Base-by-base conservation (phyloP, 2,113 vertebrate genomes). In the Paramormyrops kingsleyae region DNA sequence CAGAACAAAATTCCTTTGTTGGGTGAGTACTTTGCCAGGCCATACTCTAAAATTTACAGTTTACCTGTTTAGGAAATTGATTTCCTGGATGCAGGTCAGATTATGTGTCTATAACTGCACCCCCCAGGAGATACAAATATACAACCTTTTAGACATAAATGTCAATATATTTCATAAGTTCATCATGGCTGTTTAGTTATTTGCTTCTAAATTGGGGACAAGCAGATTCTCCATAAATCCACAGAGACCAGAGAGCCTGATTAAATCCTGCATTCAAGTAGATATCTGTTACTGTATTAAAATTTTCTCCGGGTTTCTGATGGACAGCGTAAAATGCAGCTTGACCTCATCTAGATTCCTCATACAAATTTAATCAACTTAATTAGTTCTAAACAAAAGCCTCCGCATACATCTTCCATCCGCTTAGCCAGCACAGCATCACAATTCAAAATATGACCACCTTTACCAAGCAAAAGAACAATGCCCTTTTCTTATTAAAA, bases 1-100 rank as follows among this genome's bases (percentile, higher is more conserved):
- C 99, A 99, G 95, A 99, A 99, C 96, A 99, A 99, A 97, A 97
- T 99, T 56, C 99, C 99, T 91, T 95, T 99, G 93, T 95, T 99
- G 86, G 99, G 99, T 99, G 96, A 97, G 97, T 89, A 39, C 35
- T 49, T 1, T 70, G 47, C 46, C 13, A 1, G 42, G 21, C 9
- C 49, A 6, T 47, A 77, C 4, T 39, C 15, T 77, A 74, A 35
- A 74, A 74, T 15, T 4, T 74, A 74, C 13, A 35, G n/a, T 15
- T 31, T 74, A 35, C 31, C 66, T 62, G 12, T 74, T 35, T 74
- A 35, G 27, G 12, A n/a, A 74, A 35, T 31, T 74, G 66, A 27
- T 74, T 74, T 74, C n/a, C 66, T 74, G 27, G n/a, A 74, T 70
- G 62, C 62, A 70, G 62, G 3, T 74, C 31, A 74, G n/a, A 74